Evolutionary conservation across 2,113 vertebrate species (phyloP).

Genomic region (Pituophis catenifer): DNA sequence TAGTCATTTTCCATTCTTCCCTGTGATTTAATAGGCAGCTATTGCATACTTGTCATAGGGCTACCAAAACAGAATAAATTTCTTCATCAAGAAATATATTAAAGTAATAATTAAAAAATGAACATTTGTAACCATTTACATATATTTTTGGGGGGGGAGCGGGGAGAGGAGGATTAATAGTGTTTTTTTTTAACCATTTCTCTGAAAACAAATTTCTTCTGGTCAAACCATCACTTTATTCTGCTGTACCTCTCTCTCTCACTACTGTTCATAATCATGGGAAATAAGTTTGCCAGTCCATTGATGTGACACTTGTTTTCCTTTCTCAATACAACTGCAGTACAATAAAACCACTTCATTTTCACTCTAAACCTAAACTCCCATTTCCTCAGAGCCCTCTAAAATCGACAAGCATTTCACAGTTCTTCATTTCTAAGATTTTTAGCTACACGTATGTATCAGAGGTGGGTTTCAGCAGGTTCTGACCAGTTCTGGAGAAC

Average conservation of each 20-base stretch:
- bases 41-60: not conserved
- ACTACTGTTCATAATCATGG: not conserved
- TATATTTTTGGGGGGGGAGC: fast-evolving
- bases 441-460: not conserved
- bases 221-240: not conserved
- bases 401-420: not conserved
- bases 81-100: not conserved
- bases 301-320: not conserved
- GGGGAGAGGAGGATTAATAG: not conserved
- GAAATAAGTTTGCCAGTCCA: not conserved
- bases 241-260: not conserved
- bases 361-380: not conserved
- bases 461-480: no score
- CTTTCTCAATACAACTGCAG: not conserved
- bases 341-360: not conserved
- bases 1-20: not conserved
- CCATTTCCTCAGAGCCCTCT: not conserved
- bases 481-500: no score
- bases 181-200: not conserved
- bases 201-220: not conserved
- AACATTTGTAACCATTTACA: not conserved
- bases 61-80: not conserved
- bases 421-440: not conserved
- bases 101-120: not conserved
- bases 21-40: not conserved